A percentile compares a stretch with the other conserved stretches of the same genome.
Evolutionary conservation across 2,888 invertebrate genomes (phyloP).

Genomic region (Penaeus monodon): DNA sequence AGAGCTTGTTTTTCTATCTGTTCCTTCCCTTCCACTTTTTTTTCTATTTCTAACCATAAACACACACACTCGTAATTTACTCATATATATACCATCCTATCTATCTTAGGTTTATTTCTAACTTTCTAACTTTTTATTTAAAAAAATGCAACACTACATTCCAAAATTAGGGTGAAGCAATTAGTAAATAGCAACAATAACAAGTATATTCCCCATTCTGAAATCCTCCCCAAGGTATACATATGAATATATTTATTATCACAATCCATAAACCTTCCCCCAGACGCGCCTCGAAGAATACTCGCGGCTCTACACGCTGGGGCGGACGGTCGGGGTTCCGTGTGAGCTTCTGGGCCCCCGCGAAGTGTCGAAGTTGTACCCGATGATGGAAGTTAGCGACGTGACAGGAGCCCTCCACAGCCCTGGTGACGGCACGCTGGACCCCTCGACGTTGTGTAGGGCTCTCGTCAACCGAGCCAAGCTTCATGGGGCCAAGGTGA

Average conservation of each 20-base stretch:
- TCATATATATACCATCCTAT: no score
- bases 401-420: slow-evolving; percentile 83
- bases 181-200: no score
- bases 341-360: slow-evolving; percentile 79
- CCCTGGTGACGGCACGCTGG: slow-evolving; percentile 85
- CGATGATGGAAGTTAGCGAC: slow-evolving; percentile 80
- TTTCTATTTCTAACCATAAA: background rate
- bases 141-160: no score
- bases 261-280: slow-evolving; percentile 36
- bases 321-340: slow-evolving; percentile 82
- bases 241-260: no score
- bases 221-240: no score
- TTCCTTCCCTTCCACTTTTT: background rate
- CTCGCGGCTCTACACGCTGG: slow-evolving; percentile 82
- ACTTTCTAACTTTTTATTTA: no score
- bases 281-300: slow-evolving; percentile 86
- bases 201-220: no score
- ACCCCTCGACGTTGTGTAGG: slow-evolving; percentile 84
- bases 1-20: no score
- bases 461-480: slow-evolving; percentile 81
- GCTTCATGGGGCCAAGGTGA: slow-evolving; percentile 73
- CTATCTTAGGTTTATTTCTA: no score
- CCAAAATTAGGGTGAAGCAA: no score
- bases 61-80: no score
- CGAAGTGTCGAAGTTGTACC: slow-evolving; percentile 80